Base-by-base conservation (phyloP, 37 sponge, comb jelly and placozoan species). In the Spongia lamella region DNA sequence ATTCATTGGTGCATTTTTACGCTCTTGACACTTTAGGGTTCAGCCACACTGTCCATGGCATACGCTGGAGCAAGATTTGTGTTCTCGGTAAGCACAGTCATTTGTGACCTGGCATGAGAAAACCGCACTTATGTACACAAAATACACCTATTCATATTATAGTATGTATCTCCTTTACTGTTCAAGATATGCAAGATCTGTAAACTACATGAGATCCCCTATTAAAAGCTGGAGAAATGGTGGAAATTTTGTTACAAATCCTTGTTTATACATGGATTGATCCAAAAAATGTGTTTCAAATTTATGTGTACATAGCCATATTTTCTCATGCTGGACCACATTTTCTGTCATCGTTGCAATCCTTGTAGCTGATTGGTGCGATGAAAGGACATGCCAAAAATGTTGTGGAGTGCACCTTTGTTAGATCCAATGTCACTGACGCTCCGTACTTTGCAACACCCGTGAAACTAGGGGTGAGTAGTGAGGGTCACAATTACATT, bases 21-120 rank as follows among this genome's bases (percentile, higher is more conserved):
- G n/a, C n/a, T n/a, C n/a, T n/a, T n/a, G n/a, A n/a, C 47, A 43
- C 5, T 43, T 43, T 66, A 94, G 95, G 98, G 99, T 7, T 98
- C 99, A 51, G 99, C 99, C 3, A 98, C 99, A 4, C 86, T 98
- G 7, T 92, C 93, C 5, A 98, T 98, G 99, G 99, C 99, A 0
- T 98, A 88, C 78, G 99, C 99, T 61, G 99, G 99, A 71, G 99
- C 93, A 19, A 78, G 90, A 64, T 96, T 89, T 72, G 63, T 68
- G 5, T 43, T 56, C 57, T 81, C 79, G 20, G 89, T 87, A 26
- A 88, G 89, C 63, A 60, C 21, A 11, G 14, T 27, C 61, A n/a
- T n/a, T n/a, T n/a, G n/a, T n/a, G n/a, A n/a, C n/a, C n/a, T n/a
- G n/a, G n/a, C n/a, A n/a, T n/a, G n/a, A n/a, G n/a, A n/a, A n/a